These are phyloP conservation scores for Buathra laborator DNA, from an alignment of 2,888 invertebrate species.

Conservation along the genomic window DNA sequence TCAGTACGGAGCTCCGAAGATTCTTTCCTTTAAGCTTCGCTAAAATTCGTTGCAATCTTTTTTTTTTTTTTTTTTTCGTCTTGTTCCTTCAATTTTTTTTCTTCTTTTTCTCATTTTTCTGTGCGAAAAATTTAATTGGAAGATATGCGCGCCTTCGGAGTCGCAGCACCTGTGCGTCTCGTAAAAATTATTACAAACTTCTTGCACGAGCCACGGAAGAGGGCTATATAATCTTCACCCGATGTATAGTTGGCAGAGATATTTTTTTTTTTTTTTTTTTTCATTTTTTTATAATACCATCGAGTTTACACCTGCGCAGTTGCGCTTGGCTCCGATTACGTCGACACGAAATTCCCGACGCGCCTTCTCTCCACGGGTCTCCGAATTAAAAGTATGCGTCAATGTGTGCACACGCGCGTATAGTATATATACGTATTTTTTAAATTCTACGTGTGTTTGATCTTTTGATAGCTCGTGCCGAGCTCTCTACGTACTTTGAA, in stretches of 20 bases:
- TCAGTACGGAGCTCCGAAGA: constrained; percentile 26
- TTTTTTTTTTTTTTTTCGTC: constrained; percentile 20
- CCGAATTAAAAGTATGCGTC: neutral
- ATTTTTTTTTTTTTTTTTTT: constrained; percentile 13
- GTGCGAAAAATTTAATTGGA: constrained; percentile 46
- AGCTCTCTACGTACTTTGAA: constrained; percentile 13
- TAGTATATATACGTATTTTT: neutral
- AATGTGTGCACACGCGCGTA: constrained; percentile 25
- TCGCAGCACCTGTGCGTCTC: constrained; percentile 16
- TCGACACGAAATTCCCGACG: constrained; percentile 61
- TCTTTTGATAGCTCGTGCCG: constrained; percentile 53
- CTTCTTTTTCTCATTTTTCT: neutral
- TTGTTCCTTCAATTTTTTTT: constrained; percentile 14
- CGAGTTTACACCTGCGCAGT: constrained; percentile 55
- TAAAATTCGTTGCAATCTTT: constrained; percentile 32
- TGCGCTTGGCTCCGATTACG: constrained; percentile 62
- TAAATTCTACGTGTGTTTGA: constrained; percentile 22
- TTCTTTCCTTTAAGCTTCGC: constrained; percentile 37
- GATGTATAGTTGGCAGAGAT: constrained; percentile 34
- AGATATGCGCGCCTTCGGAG: constrained; percentile 20
- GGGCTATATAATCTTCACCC: constrained; percentile 28
- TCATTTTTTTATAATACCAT: constrained; percentile 23
- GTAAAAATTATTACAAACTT: constrained; percentile 50
- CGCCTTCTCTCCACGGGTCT: constrained; percentile 5
- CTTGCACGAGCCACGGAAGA: constrained; percentile 32